Evolutionary conservation across 2,113 vertebrate species (phyloP).

Genomic region (Gavialis gangeticus): DNA sequence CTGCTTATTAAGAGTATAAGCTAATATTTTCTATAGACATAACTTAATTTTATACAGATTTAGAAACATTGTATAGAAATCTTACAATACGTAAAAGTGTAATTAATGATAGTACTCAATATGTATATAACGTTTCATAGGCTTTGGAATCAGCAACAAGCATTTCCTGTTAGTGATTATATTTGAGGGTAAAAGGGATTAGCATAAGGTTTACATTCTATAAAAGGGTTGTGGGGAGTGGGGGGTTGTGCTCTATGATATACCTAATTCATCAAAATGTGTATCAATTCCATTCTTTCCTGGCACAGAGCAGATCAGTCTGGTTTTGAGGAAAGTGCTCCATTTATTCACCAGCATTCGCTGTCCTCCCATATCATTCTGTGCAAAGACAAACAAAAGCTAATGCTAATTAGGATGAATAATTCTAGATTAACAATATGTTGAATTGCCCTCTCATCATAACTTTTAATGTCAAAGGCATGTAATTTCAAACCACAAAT

Average conservation of each 20-base stretch:
- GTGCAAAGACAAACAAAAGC: constrained; percentile 39
- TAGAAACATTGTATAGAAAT: neutral
- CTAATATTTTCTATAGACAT: neutral
- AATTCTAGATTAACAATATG: constrained; percentile 53
- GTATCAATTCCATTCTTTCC: constrained; percentile 94
- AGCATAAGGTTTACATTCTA: neutral
- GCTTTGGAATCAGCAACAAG: neutral
- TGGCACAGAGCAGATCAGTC: constrained; percentile 93
- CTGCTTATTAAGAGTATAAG: neutral
- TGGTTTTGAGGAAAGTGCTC: constrained; percentile 94
- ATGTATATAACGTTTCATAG: neutral
- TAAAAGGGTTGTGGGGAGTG: neutral
- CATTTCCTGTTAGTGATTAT: neutral
- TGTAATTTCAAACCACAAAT: constrained; percentile 23
- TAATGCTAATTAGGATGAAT: neutral
- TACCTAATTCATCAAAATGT: constrained; percentile 96
- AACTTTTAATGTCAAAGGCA: constrained; percentile 1
- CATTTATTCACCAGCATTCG: constrained; percentile 95
- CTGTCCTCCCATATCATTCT: constrained; percentile 97
- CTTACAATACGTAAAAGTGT: neutral
- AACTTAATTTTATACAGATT: neutral
- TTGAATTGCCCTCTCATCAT: neutral
- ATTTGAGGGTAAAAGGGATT: neutral
- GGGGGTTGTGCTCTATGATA: neutral
- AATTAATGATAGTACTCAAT: neutral